A percentile compares a stretch with the other conserved stretches of the same genome.
Conservation (phyloP, 1,140 invertebrate genomes). For the Drosophila willistoni region DNA sequence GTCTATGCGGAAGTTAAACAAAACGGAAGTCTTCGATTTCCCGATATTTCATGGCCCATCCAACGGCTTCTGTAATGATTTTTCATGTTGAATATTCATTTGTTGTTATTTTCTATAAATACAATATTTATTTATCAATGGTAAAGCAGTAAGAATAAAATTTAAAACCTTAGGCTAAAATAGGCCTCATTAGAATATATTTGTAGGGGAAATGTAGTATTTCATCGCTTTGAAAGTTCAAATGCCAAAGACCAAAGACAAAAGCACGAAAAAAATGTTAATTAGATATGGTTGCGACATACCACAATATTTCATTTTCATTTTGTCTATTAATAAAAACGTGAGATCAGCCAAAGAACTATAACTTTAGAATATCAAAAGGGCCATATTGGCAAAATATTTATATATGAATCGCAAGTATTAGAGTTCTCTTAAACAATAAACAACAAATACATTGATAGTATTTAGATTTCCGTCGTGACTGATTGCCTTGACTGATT, state of each 20-base stretch:
- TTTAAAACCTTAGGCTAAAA: conserved; percentile 1
- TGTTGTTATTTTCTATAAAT: conserved; percentile 5
- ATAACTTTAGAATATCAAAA: conserved; percentile 6
- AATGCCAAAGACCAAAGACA: neutral
- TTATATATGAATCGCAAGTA: neutral
- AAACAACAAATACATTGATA: neutral
- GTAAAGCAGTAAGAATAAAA: conserved; percentile 35
- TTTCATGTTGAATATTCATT: conserved; percentile 10
- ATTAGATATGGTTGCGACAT: neutral
- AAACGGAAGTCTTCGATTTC: conserved; percentile 47
- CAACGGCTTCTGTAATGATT: conserved; percentile 38
- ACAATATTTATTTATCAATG: conserved; percentile 6
- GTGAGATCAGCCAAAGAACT: conserved; percentile 2
- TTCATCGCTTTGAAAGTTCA: conserved; percentile 25
- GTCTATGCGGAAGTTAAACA: conserved; percentile 58
- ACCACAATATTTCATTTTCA: conserved; percentile 7
- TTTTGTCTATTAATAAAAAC: neutral
- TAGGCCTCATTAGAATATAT: conserved; percentile 14
- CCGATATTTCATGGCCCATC: neutral
- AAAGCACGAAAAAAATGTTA: conserved; percentile 17
- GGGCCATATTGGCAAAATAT: neutral
- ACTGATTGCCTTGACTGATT: conserved; percentile 33
- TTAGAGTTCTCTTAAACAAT: neutral
- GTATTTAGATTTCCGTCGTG: conserved; percentile 36
- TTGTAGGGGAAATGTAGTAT: conserved; percentile 20